Evolutionary conservation across 2,113 vertebrate genomes (phyloP), one percentile per base, ranked within the genome.

Genomic region (Illadopsis cleaveri): DNA sequence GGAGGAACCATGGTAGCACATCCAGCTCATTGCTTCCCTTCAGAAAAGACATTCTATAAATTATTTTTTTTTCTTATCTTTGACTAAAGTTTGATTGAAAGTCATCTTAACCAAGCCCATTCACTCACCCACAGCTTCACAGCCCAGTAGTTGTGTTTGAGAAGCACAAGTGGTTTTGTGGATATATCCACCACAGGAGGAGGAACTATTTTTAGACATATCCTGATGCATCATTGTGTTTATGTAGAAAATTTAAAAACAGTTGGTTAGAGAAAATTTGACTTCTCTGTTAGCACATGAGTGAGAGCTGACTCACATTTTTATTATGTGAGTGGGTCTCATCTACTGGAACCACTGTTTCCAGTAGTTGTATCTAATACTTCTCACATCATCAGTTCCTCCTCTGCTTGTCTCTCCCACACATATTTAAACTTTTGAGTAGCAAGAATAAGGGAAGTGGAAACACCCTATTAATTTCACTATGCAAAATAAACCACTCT

Each of bases 211-310:
- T 96, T 94, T 93, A 92, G 75, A 75, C 22, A 51, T 73, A 73
- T 86, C 82, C 87, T 90, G 86, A 94, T 86, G 90, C 90, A 93
- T 93, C 94, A 90, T n/a, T 68, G 47, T 97, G 94, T 96, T 97
- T 95, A 90, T 93, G 85, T 3, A 95, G 85, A 94, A 94, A 95
- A 93, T 77, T 81, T 51, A 48, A 96, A 85, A 95, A 73, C 91
- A 92, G 82, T 83, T 93, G 92, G 94, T 94, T 54, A 95, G 87
- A 93, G 70, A 87, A 95, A 91, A 84, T 87, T 82, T 78, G 5
- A 73, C 71, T 91, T 90, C 86, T 77, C 47, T 61, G 66, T n/a
- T 83, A 95, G 64, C 85, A 88, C 75, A 94, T 82, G 84, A 85
- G 62, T 69, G 84, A 91, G 92, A 91, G 79, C 35, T 95, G 91